phyloP scores from a whole-genome alignment of 2,797 vertebrate species.

The Coendou prehensilis region DNA sequence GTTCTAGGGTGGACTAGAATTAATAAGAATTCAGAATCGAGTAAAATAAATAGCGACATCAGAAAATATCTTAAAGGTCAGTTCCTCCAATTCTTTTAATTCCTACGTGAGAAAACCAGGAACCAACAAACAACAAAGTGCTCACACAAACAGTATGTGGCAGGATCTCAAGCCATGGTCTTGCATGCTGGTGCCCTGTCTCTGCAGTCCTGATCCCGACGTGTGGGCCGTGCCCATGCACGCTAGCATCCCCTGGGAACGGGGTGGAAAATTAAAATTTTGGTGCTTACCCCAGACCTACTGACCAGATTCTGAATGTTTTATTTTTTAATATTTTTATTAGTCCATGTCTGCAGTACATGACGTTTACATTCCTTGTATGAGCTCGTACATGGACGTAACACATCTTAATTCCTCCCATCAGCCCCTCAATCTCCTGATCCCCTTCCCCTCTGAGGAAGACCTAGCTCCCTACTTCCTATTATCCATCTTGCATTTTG shows the following conservation, averaged over 20 bases:
- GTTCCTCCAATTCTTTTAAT: not conserved
- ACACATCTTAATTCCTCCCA: not conserved
- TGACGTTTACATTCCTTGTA: not conserved
- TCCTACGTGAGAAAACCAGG: not conserved
- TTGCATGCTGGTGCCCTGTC: not conserved
- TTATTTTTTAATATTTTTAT: not conserved
- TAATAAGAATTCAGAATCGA: not conserved
- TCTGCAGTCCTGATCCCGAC: too few species aligned
- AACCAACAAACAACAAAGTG: not conserved
- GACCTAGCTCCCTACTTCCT: not conserved
- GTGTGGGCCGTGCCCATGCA: too few species aligned
- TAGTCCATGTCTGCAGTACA: not conserved
- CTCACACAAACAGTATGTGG: not conserved
- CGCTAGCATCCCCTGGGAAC: not conserved
- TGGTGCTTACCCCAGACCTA: not conserved
- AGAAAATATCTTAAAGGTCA: not conserved
- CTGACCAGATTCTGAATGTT: not conserved
- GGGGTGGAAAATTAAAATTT: not conserved
- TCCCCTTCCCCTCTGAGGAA: not conserved
- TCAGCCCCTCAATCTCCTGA: not conserved
- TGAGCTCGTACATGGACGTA: not conserved
- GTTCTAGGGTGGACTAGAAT: not conserved
- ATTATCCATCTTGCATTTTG: not conserved
- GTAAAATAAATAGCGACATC: not conserved
- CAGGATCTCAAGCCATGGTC: not conserved